Base-by-base conservation (phyloP, 2,888 invertebrate genomes). In the Archaeoteleia sp. region DNA sequence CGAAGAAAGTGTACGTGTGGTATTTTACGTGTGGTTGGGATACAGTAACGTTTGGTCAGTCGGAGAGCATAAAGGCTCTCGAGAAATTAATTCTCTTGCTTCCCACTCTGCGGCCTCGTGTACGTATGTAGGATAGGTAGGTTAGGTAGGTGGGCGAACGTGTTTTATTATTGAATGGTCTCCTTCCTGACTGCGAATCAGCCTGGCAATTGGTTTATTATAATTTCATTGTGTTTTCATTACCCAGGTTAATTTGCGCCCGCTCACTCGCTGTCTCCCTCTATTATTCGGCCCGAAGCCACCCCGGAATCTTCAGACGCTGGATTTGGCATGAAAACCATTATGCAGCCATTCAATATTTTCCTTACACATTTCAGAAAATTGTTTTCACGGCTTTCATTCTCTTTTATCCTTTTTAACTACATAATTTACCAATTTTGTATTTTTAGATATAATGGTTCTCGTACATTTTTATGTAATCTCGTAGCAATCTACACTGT, bases 181-280 rank as follows among this genome's bases (percentile, higher is more conserved):
- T 80, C 77, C 80, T 80, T 80, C 76, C 78, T 71, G 77, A 67
- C 81, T 81, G 76, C 80, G 80, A 82, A 83, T 82, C 82, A 82
- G 79, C 78, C 76, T 77, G 77, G 78, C 81, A 83, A 83, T 83
- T 83, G 80, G 83, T 82, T 83, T 82, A 84, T 83, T 82, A 82
- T 82, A 82, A 83, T 83, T 82, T 83, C 83, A 82, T 82, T 83
- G 82, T 78, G 82, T 82, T 83, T 82, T 83, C 82, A 82, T 83
- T 83, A 82, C 75, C 77, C 78, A 63, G 77, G 77, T 82, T 82
- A 81, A 83, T 84, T 82, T 79, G 76, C 78, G 70, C 78, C 70
- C 78, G 78, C 75, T 67, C 78, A 65, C 74, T 75, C 71, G 70
- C 74, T 70, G 70, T 77, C 73, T 77, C 77, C 78, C 78, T 76